A percentile compares a stretch with the other conserved stretches of the same genome.
Conservation (phyloP, 2,888 invertebrate genomes). For the Tipula confusa region DNA sequence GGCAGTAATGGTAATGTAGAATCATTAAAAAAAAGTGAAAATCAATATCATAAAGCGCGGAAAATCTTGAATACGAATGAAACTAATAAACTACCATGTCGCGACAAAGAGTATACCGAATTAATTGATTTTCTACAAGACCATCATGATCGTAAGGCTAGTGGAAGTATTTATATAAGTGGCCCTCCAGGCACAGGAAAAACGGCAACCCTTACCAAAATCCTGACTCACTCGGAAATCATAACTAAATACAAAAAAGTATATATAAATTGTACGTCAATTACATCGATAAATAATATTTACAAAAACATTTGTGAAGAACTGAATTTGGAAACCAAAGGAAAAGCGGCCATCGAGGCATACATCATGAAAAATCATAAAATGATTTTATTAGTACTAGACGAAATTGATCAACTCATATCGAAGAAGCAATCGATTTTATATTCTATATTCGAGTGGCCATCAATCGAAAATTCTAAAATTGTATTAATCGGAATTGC, state of each 20-base stretch:
- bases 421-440: conserved; percentile 73
- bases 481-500: conserved; percentile 87
- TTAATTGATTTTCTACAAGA: conserved; percentile 64
- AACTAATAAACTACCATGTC: conserved; percentile 61
- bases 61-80: conserved; percentile 47
- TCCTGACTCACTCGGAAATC: conserved; percentile 60
- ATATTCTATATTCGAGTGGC: conserved; percentile 93
- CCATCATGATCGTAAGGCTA: conserved; percentile 60
- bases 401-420: conserved; percentile 93
- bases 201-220: conserved; percentile 78
- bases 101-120: conserved; percentile 70
- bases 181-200: conserved; percentile 98
- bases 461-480: conserved; percentile 61
- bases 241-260: conserved; percentile 53
- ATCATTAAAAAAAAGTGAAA: conserved; percentile 34
- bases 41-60: conserved; percentile 48
- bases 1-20: conserved; percentile 29
- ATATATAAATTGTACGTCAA: conserved; percentile 79
- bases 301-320: conserved; percentile 74
- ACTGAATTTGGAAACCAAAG: conserved; percentile 56
- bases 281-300: conserved; percentile 77
- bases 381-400: conserved; percentile 79
- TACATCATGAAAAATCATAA: conserved; percentile 62
- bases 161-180: conserved; percentile 87
- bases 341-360: conserved; percentile 66